Base-by-base conservation (phyloP, 2,888 invertebrate species). In the Drepana falcataria region DNA sequence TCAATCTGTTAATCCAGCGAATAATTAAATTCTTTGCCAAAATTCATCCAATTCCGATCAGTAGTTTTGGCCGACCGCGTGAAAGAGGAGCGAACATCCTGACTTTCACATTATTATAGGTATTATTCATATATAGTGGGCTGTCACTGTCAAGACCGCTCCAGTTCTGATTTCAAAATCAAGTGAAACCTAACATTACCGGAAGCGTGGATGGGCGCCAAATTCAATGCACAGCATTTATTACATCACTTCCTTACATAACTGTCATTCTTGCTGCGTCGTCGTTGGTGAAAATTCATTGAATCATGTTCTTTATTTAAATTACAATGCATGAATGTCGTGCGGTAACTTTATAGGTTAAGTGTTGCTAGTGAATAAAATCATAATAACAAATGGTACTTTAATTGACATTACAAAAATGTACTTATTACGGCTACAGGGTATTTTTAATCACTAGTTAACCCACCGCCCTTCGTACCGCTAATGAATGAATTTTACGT, bases 181-280 rank as follows among this genome's bases (percentile, higher is more conserved):
- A 33, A 49, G 37, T 49, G 34, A 34, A 41, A 40, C 34, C 37
- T 41, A 48, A 35, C 37, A 35, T 34, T 51, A 40, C 51, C 51
- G 51, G 51, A 51, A 51, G 51, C 34, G n/a, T 51, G 51, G 54
- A 54, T 51, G 47, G 33, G 35, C 54, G 40, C 54, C 51, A 54
- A 54, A 54, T 51, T 51, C 48, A 49, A 34, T 35, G 37, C 51
- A 51, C 51, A 9, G 3, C 37, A 51, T 40, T 34, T 48, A 51
- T 54, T 54, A 21, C 48, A 48, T 54, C 34, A 54, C 51, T 34
- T 37, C 47, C 33, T 54, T 54, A 54, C 48, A 33, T 51, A 54
- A 54, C 47, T 51, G 51, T 51, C 40, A 9, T 40, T 51, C 34
- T 33, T 40, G 51, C 51, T 33, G 44, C 9, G 9, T 44, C 37